Conservation (phyloP, 1,140 invertebrate genomes). For the Atopsyche davidsoni region DNA sequence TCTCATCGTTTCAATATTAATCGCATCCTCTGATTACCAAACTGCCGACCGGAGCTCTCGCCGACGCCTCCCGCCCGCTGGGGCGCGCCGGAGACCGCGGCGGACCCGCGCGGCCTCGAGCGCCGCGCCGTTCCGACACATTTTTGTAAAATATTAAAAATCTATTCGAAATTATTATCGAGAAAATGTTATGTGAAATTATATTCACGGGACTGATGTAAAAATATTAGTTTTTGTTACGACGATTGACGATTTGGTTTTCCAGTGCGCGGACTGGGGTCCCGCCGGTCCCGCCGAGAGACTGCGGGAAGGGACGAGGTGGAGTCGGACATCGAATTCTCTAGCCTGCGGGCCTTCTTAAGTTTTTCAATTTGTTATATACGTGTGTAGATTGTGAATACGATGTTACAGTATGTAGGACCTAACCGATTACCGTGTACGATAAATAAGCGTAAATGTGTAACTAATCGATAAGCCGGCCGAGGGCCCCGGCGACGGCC, state of each 20-base stretch:
- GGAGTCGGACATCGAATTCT: background rate
- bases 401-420: constrained; percentile 27
- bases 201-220: constrained; percentile 32
- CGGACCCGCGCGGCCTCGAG: too few species aligned
- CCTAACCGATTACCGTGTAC: constrained; percentile 21
- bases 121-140: constrained; percentile 27
- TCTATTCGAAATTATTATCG: constrained; percentile 30
- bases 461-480: constrained; percentile 26
- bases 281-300: too few species aligned
- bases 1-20: too few species aligned
- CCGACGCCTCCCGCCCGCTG: too few species aligned
- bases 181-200: constrained; percentile 30
- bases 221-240: constrained; percentile 31
- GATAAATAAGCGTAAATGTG: constrained; percentile 8
- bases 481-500: constrained; percentile 21
- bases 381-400: constrained; percentile 30
- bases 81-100: too few species aligned
- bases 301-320: background rate
- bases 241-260: constrained; percentile 10
- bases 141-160: constrained; percentile 24
- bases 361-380: constrained; percentile 26
- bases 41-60: too few species aligned
- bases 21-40: too few species aligned
- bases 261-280: background rate
- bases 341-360: background rate